Evolutionary conservation across 2,797 vertebrate species (phyloP).

Genomic region (Helicolenus hilgendorfi): DNA sequence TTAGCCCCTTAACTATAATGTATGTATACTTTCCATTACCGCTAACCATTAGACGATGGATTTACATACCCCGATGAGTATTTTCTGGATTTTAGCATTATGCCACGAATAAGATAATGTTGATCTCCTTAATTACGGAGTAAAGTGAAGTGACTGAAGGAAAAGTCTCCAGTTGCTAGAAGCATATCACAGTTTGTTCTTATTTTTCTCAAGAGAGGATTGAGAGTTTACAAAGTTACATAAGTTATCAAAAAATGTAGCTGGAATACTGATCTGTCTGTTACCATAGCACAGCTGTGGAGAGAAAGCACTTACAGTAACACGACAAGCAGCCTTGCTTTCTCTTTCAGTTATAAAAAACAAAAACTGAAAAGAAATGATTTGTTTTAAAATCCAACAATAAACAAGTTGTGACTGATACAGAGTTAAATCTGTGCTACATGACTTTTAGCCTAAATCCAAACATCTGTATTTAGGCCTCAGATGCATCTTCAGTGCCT

Average conservation of each 20-base stretch:
- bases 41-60: not conserved
- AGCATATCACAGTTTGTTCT: not conserved
- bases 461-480: not conserved
- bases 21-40: not conserved
- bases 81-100: not conserved
- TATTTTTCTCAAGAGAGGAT: not conserved
- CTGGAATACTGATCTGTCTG: not conserved
- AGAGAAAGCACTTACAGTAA: not conserved
- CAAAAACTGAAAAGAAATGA: not conserved
- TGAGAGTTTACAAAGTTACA: conserved; percentile 1
- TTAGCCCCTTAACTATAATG: not conserved
- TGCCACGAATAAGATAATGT: not conserved
- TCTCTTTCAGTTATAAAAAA: not conserved
- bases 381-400: not conserved
- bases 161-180: not conserved
- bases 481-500: not conserved
- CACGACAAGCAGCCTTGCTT: not conserved
- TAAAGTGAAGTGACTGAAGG: not conserved
- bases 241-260: not conserved
- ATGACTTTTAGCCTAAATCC: not conserved
- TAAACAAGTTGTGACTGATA: not conserved
- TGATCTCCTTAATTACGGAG: not conserved
- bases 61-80: not conserved
- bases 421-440: not conserved
- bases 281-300: not conserved